Conservation (phyloP, 2,797 vertebrate genomes). For the Sparidentex hasta region DNA sequence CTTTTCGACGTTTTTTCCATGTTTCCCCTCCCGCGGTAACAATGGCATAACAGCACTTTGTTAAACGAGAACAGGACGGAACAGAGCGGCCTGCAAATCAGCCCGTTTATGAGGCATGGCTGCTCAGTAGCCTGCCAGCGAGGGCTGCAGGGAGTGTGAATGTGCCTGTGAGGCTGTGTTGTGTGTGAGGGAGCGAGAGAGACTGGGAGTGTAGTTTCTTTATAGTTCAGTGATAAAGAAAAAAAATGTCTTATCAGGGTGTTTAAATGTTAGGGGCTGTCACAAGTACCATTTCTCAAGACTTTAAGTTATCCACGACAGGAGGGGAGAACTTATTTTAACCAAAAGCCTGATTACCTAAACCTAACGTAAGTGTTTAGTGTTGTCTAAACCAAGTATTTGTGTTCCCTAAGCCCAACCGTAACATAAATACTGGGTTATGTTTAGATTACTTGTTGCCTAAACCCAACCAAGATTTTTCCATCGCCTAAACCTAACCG, state of each 20-base stretch:
- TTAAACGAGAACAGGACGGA: constrained; percentile 78
- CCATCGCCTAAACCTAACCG: no score
- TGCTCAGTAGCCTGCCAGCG: constrained; percentile 56
- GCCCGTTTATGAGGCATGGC: constrained; percentile 76
- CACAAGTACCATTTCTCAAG: no score
- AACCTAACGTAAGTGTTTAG: no score
- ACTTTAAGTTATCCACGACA: no score
- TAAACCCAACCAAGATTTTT: no score
- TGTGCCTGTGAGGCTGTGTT: constrained; percentile 17
- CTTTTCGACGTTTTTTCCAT: constrained; percentile 73
- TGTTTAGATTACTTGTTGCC: no score
- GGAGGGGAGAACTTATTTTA: no score
- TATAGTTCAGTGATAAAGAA: constrained; percentile 34
- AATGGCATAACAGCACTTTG: constrained; percentile 79
- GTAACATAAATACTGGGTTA: no score
- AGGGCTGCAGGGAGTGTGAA: constrained; percentile 36
- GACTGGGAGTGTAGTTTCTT: constrained; percentile 32
- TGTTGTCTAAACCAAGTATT: no score
- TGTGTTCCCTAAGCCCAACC: no score
- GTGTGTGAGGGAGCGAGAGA: constrained; percentile 7
- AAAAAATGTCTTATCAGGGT: constrained; percentile 9
- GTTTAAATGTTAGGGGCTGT: background rate
- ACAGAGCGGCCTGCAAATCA: constrained; percentile 78
- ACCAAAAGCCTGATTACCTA: no score
- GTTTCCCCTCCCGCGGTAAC: constrained; percentile 78